Evolutionary conservation across 2,797 vertebrate genomes (phyloP), one percentile per base, ranked within the genome.

Genomic region (Perodicticus potto): DNA sequence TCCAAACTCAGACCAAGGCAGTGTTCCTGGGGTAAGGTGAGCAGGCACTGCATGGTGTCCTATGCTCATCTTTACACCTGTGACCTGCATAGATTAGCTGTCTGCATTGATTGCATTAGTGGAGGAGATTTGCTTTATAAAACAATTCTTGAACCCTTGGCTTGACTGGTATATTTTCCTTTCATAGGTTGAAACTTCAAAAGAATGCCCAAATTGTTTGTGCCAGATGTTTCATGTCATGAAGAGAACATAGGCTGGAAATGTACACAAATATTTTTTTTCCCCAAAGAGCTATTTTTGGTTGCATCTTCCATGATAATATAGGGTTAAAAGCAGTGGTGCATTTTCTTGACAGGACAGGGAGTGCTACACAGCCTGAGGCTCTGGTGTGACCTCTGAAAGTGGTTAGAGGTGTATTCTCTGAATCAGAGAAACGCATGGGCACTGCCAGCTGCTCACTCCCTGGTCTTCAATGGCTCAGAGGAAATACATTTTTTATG

Each of bases 371-470:
- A 95, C 97, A 97, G 95, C 84, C 95, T 90, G 94, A 23, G 70
- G 97, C 95, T 96, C 97, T 99, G 99, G 99, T 99, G 99, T 99
- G 99, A 99, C 99, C 99, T 99, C 99, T 99, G 99, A 98, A 98
- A 99, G 99, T 99, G 99, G 99, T 99, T 99, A 99, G 99, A 99
- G 99, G 99, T 99, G 99, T 98, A 98, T 99, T 99, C 99, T 99
- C 99, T 98, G 97, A 97, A 98, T 98, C 98, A 98, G 98, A 98
- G 98, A 98, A 98, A 95, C 86, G 86, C 96, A 92, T 94, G 96
- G 97, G 96, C 94, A 93, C 97, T 96, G 96, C 97, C 98, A 98
- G 98, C 98, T 98, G 97, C 97, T 97, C 97, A 95, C 97, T 97
- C 95, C 97, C 93, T 77, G 40, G 84, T 74, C 96, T 83, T 97